Conservation (phyloP, 2,797 vertebrate genomes). For the Pseudopleuronectes americanus region DNA sequence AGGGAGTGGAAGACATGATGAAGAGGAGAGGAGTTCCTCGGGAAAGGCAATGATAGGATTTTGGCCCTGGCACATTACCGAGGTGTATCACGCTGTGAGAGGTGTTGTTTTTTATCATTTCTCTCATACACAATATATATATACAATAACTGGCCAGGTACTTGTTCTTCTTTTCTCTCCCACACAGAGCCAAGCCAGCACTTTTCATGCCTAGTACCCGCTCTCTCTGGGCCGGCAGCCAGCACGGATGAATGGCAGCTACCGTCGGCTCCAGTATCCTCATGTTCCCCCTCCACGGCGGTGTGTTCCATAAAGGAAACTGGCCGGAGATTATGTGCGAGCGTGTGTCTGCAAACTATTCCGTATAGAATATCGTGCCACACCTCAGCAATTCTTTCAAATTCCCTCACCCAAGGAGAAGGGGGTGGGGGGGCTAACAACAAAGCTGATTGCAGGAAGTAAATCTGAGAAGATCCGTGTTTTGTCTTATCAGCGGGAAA, state of each 20-base stretch:
- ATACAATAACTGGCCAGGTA: slow-evolving; percentile 33
- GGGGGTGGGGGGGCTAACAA: slow-evolving; percentile 18
- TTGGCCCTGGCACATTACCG: slow-evolving; percentile 14
- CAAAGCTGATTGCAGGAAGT: slow-evolving; percentile 50
- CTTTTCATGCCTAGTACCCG: slow-evolving; percentile 50
- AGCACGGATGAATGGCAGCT: slow-evolving; percentile 70
- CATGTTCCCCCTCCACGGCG: slow-evolving; percentile 59
- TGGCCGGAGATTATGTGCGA: slow-evolving; percentile 61
- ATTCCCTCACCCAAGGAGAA: slow-evolving; percentile 31
- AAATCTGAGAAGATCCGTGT: slow-evolving; percentile 44
- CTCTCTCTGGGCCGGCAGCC: slow-evolving; percentile 60
- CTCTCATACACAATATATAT: slow-evolving; percentile 51
- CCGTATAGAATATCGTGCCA: slow-evolving; percentile 60
- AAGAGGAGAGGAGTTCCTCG: slow-evolving; percentile 29
- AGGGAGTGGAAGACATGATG: slow-evolving; percentile 49
- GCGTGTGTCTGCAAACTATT: slow-evolving; percentile 45
- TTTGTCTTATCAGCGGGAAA: slow-evolving; percentile 50
- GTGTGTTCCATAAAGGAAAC: slow-evolving; percentile 70
- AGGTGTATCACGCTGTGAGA: slow-evolving; percentile 52
- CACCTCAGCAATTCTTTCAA: slow-evolving; percentile 66
- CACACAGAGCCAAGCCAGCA: slow-evolving; percentile 48
- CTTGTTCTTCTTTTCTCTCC: slow-evolving; percentile 34
- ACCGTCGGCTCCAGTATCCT: slow-evolving; percentile 51
- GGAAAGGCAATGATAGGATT: slow-evolving; percentile 55
- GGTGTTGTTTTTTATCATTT: slow-evolving; percentile 45